These are phyloP conservation scores for Platycercus adscitus DNA, from an alignment of 2,113 vertebrate species.

Conservation along the genomic window DNA sequence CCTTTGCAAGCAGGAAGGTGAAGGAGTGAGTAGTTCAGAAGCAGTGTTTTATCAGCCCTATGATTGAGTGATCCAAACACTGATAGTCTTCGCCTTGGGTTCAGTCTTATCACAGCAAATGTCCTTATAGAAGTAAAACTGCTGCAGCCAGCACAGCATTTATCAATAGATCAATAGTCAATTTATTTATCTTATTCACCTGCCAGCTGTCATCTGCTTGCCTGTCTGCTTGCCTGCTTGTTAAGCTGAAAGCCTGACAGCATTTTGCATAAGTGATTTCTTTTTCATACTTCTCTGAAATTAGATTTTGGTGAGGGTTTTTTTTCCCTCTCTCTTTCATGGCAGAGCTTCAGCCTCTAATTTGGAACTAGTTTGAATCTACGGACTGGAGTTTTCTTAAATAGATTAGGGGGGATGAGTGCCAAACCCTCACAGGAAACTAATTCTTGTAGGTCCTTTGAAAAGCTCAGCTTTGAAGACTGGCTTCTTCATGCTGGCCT, in stretches of 20 bases:
- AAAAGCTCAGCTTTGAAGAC: conserved; percentile 51
- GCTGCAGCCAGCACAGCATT: background rate
- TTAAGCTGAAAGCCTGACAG: conserved; percentile 19
- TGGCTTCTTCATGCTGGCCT: conserved; percentile 16
- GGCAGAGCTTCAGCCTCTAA: conserved; percentile 13
- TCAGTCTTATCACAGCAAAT: background rate
- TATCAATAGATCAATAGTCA: conserved; percentile 46
- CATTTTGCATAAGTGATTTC: conserved; percentile 19
- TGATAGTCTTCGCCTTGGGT: background rate
- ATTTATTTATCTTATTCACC: conserved; percentile 30
- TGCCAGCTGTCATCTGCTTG: conserved; percentile 28
- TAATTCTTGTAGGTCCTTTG: conserved; percentile 48
- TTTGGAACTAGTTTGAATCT: conserved; percentile 27
- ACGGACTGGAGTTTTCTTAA: conserved; percentile 11
- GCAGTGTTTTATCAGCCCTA: background rate
- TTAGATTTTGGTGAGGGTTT: background rate
- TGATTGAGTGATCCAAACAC: background rate
- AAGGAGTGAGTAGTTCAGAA: background rate
- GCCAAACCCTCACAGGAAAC: conserved; percentile 41
- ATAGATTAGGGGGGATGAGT: conserved; percentile 24
- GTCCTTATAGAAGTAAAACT: background rate
- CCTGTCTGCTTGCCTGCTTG: conserved; percentile 11
- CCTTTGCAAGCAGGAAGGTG: background rate
- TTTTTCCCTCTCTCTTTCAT: background rate
- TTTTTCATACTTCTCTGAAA: conserved; percentile 9